Conservation (phyloP, 2,888 invertebrate species). For the Ochropleura leucogaster region DNA sequence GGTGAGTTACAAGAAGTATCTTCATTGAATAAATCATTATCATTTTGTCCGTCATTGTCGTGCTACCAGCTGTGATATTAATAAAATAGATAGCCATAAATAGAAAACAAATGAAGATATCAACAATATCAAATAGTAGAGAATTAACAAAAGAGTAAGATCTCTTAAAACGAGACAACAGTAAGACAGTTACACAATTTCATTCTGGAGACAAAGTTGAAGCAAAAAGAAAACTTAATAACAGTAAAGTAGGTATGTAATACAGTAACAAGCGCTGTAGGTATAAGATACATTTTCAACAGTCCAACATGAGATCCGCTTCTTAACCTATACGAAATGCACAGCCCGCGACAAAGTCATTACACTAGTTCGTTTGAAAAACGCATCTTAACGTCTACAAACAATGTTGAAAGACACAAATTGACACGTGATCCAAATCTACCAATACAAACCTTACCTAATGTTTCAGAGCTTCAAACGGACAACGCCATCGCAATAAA, state of each 20-base stretch:
- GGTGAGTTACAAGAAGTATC: constrained; percentile 2
- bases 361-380: constrained; percentile 82
- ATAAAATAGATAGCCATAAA: constrained; percentile 9
- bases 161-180: constrained; percentile 17
- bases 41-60: constrained; percentile 13
- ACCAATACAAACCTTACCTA: constrained; percentile 65
- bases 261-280: constrained; percentile 67
- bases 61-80: constrained; percentile 16
- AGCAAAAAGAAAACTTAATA: background rate
- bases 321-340: constrained; percentile 84
- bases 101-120: background rate
- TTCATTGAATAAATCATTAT: constrained; percentile 20
- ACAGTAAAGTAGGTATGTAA: constrained; percentile 33
- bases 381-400: constrained; percentile 76
- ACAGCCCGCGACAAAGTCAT: constrained; percentile 85
- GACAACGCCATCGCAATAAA: constrained; percentile 65
- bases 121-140: background rate
- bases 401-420: constrained; percentile 79
- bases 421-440: constrained; percentile 81
- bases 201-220: background rate
- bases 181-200: constrained; percentile 3
- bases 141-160: background rate
- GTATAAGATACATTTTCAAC: constrained; percentile 64
- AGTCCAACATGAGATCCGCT: constrained; percentile 74
- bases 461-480: constrained; percentile 63